Evolutionary conservation across 2,888 invertebrate species (phyloP).

Genomic region (Apoderus coryli): DNA sequence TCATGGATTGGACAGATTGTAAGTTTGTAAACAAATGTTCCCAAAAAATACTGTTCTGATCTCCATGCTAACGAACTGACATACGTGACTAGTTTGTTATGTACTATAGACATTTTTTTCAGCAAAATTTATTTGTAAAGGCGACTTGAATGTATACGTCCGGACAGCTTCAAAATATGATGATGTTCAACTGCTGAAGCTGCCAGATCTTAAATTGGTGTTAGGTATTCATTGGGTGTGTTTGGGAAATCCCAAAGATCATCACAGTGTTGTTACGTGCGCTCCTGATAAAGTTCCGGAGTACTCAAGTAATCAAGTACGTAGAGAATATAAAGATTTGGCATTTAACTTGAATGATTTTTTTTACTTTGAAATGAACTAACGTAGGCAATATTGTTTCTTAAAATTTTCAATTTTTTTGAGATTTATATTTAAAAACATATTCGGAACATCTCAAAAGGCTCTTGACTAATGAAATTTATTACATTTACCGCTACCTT

Average conservation of each 20-base stretch:
- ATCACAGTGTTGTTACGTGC: slow-evolving; percentile 88
- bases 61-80: too few relatives aligned
- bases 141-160: slow-evolving; percentile 87
- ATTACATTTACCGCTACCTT: too few relatives aligned
- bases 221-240: slow-evolving; percentile 84
- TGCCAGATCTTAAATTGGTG: slow-evolving; percentile 75
- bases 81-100: too few relatives aligned
- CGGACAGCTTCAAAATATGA: slow-evolving; percentile 98
- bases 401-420: too few relatives aligned
- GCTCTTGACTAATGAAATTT: too few relatives aligned
- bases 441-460: too few relatives aligned
- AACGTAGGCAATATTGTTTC: too few relatives aligned
- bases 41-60: too few relatives aligned
- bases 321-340: background rate
- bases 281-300: slow-evolving; percentile 94
- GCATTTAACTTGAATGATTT: background rate
- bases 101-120: too few relatives aligned
- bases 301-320: slow-evolving; percentile 84
- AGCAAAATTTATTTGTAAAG: slow-evolving; percentile 80
- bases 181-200: slow-evolving; percentile 83
- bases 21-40: slow-evolving; percentile 10
- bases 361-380: slow-evolving; percentile 1
- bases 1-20: slow-evolving; percentile 94
- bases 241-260: slow-evolving; percentile 87
- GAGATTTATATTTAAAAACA: too few relatives aligned